phyloP scores from a whole-genome alignment of 2,113 vertebrate species.

The Poicephalus gulielmi region DNA sequence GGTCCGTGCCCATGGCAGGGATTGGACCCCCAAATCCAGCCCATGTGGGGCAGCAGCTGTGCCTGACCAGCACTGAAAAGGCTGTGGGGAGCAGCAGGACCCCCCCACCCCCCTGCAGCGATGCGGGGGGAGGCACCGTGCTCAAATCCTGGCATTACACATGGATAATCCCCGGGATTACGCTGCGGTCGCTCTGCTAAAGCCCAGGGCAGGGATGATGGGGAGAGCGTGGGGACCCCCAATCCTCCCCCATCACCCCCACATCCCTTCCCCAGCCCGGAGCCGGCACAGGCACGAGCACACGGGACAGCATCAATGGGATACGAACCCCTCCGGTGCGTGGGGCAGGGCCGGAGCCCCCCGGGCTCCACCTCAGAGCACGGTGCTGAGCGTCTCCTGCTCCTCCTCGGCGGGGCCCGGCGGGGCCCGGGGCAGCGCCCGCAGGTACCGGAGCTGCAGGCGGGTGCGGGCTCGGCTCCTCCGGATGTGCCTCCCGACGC shows the following conservation, averaged over 20 bases:
- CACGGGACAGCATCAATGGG: rapidly evolving
- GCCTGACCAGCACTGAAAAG: rapidly evolving
- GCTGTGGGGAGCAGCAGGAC: not conserved
- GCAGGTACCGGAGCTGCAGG: constrained; percentile 78
- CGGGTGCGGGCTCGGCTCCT: constrained; percentile 77
- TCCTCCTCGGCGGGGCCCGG: not conserved
- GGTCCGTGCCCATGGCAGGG: no score
- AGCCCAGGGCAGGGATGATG: rapidly evolving
- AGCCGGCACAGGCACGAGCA: no score
- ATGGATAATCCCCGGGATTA: not conserved
- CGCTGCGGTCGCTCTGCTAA: rapidly evolving
- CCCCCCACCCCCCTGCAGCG: rapidly evolving
- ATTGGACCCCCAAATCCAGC: no score
- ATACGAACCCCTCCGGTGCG: not conserved
- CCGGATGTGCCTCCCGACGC: constrained; percentile 77
- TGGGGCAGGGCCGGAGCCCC: not conserved
- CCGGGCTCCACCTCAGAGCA: constrained; percentile 30
- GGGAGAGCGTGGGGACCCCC: rapidly evolving
- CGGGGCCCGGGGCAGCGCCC: constrained; percentile 69
- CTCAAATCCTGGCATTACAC: not conserved
- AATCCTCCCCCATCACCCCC: not conserved
- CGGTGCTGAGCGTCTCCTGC: constrained; percentile 53
- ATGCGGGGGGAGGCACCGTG: rapidly evolving
- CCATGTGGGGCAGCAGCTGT: rapidly evolving
- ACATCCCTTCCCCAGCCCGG: not conserved